Evolutionary conservation across 1,140 invertebrate species (phyloP).

Genomic region (Stenopsyche tienmushanensis): DNA sequence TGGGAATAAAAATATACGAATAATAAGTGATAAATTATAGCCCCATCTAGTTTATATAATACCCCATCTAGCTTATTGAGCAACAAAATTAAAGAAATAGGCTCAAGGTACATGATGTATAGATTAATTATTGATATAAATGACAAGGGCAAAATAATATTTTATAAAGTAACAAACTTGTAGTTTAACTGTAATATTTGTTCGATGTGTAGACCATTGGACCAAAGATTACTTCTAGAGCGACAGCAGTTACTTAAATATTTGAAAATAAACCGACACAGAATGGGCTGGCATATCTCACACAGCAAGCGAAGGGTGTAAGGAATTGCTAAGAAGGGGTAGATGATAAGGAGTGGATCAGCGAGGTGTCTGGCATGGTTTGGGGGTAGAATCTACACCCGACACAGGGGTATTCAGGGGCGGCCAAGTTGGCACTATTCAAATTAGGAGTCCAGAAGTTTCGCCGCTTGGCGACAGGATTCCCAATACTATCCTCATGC

Average conservation of each 20-base stretch:
- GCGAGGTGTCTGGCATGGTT: background rate
- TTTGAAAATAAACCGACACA: slow-evolving; percentile 10
- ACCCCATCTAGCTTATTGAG: too few species aligned
- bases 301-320: background rate
- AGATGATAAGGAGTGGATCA: background rate
- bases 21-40: too few species aligned
- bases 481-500: slow-evolving; percentile 14
- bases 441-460: slow-evolving; percentile 18
- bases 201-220: too few species aligned
- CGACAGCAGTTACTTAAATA: background rate
- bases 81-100: too few species aligned
- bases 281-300: slow-evolving; percentile 14
- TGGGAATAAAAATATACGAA: too few species aligned
- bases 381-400: too few species aligned
- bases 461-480: background rate
- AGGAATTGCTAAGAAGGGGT: background rate
- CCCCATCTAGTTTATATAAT: too few species aligned
- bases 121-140: too few species aligned
- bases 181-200: too few species aligned
- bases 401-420: slow-evolving; percentile 1
- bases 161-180: too few species aligned
- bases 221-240: background rate
- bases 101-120: too few species aligned
- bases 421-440: slow-evolving; percentile 23
- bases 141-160: too few species aligned